Evolutionary conservation across 2,888 invertebrate genomes (phyloP), one percentile per base, ranked within the genome.

Genomic region (Ectropis crepuscularia): DNA sequence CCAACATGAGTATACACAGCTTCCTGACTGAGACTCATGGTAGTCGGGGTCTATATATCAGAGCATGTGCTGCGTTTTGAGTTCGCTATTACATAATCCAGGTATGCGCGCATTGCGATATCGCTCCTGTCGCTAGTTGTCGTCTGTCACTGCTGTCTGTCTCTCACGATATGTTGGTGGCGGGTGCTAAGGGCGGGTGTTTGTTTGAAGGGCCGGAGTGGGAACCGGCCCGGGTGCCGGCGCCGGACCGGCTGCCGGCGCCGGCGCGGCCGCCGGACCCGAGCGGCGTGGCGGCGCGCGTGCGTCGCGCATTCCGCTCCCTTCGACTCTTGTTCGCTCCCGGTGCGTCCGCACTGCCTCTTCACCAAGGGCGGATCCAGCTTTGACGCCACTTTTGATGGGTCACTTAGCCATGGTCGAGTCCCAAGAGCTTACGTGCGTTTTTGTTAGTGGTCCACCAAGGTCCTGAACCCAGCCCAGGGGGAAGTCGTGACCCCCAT

Each of bases 291-390:
- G 86, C 81, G 68, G 81, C 82, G 76, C 88, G 90, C 68, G 76
- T 92, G 72, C 88, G 88, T 1, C 88, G 90, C 74, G 89, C 85
- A 69, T 85, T 91, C 72, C 86, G 87, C 73, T 82, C 88, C 69
- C 86, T 90, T 68, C 85, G 82, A 70, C 80, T 77, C 63, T 79
- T 82, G 68, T 77, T 87, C 73, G 75, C 81, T 63, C 73, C 79
- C 76, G 87, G 87, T 86, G 87, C 86, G 87, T 86, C 70, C 74
- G 82, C 81, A 78, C 78, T 76, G 61, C 43, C 61, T 61, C 48
- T 66, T 60, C 37, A 48, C 58, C 55, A 28, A 28, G 16, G 16
- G 16, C 16, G 16, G 16, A 28, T 28, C 16, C 16, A 28, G 16
- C 16, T 28, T 28, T 28, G 4, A 4, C 16, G n/a, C n/a, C n/a